phyloP scores from a whole-genome alignment of 1,140 invertebrate species.

The Tetranychus urticae region DNA sequence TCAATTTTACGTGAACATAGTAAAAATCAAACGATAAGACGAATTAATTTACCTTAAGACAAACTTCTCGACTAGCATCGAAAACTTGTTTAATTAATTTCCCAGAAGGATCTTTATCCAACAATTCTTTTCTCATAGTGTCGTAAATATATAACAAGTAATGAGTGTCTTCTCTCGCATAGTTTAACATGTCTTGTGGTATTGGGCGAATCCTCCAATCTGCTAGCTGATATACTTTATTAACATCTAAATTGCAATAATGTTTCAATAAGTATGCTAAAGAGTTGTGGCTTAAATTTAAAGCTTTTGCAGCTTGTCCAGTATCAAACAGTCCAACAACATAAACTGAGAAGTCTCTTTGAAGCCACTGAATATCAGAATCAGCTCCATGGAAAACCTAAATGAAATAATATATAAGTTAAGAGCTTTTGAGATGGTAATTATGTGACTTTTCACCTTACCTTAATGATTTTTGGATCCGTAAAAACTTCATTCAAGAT shows the following conservation, averaged over 20 bases:
- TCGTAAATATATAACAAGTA: slow-evolving; percentile 84
- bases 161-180: slow-evolving; percentile 85
- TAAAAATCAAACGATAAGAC: no score
- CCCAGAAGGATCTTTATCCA: slow-evolving; percentile 38
- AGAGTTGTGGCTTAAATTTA: slow-evolving; percentile 45
- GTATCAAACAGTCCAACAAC: slow-evolving; percentile 96
- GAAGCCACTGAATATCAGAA: slow-evolving; percentile 73
- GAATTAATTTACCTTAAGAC: slow-evolving; percentile 23
- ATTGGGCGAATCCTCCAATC: slow-evolving; percentile 90
- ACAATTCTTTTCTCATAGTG: slow-evolving; percentile 45
- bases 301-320: slow-evolving; percentile 49
- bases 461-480: slow-evolving; percentile 68
- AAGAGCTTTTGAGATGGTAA: neutral
- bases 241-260: slow-evolving; percentile 50
- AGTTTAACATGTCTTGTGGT: slow-evolving; percentile 50
- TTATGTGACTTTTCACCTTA: slow-evolving; percentile 18
- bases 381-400: slow-evolving; percentile 80
- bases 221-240: slow-evolving; percentile 77
- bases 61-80: slow-evolving; percentile 41
- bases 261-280: slow-evolving; percentile 49
- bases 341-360: slow-evolving; percentile 81
- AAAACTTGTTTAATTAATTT: slow-evolving; percentile 45
- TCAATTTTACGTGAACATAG: no score
- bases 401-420: slow-evolving; percentile 3
- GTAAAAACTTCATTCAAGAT: slow-evolving; percentile 76